Conservation (phyloP, 2,113 vertebrate species). For the Callospermophilus lateralis region DNA sequence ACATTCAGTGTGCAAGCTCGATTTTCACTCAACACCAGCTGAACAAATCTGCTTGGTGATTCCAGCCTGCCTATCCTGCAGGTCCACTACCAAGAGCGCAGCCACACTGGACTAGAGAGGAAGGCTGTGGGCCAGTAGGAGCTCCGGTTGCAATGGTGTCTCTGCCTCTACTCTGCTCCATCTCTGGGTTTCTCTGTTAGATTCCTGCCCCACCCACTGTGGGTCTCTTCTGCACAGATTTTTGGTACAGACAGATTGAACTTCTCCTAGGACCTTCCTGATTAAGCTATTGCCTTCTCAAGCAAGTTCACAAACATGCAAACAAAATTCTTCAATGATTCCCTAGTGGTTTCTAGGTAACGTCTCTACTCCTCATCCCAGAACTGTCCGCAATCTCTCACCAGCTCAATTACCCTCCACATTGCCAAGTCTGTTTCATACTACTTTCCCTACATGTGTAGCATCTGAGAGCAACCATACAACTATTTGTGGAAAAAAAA, state of each 20-base stretch:
- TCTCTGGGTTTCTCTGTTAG: neutral
- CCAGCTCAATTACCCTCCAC: neutral
- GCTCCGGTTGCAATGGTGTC: accelerated
- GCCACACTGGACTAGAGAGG: neutral
- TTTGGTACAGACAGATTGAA: neutral
- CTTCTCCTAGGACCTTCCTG: neutral
- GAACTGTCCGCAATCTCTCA: neutral
- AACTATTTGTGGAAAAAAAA: neutral
- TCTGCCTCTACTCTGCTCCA: neutral
- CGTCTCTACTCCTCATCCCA: neutral
- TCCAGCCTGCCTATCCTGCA: neutral
- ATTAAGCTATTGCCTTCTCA: neutral
- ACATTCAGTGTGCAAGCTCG: neutral
- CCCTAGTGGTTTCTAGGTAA: neutral
- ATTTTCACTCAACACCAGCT: neutral
- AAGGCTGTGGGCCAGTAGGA: neutral
- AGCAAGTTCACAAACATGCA: neutral
- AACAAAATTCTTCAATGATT: neutral
- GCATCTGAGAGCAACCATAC: neutral
- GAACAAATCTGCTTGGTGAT: neutral
- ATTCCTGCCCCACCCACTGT: neutral
- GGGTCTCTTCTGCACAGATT: neutral
- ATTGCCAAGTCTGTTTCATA: constrained; percentile 1
- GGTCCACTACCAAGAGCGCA: neutral
- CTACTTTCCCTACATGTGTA: neutral